These are phyloP conservation scores for Periophthalmodon schlosseri DNA, from an alignment of 2,113 vertebrate species.

Conservation along the genomic window DNA sequence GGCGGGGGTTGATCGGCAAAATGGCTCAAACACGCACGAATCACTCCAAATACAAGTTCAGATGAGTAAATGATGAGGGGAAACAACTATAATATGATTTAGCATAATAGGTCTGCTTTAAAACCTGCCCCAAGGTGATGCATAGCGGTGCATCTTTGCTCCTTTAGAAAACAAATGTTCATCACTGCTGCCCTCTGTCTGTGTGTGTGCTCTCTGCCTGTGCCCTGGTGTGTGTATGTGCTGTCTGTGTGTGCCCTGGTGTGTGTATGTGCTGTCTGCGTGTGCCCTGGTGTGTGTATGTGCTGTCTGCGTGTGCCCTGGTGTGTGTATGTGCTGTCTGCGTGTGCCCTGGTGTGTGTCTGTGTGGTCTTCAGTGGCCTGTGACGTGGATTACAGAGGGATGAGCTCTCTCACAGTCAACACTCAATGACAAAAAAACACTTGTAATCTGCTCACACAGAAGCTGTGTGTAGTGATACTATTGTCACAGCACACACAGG, in stretches of 20 bases:
- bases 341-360: background rate
- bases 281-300: background rate
- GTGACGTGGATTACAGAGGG: slow-evolving; percentile 56
- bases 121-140: background rate
- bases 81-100: no score
- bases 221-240: background rate
- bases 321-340: background rate
- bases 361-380: slow-evolving; percentile 28
- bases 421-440: slow-evolving; percentile 24
- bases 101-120: no score
- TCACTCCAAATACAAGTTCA: no score
- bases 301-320: background rate
- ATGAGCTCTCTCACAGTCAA: slow-evolving; percentile 40
- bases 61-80: no score
- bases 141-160: background rate
- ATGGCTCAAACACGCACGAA: no score
- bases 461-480: background rate
- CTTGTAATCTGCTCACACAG: background rate
- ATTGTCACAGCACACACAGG: background rate
- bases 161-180: background rate
- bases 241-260: no score
- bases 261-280: background rate
- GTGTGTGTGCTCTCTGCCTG: background rate
- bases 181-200: background rate
- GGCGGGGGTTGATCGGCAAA: no score